phyloP scores from a whole-genome alignment of 1,140 invertebrate genomes.

The Druon quercuslanigerum region DNA sequence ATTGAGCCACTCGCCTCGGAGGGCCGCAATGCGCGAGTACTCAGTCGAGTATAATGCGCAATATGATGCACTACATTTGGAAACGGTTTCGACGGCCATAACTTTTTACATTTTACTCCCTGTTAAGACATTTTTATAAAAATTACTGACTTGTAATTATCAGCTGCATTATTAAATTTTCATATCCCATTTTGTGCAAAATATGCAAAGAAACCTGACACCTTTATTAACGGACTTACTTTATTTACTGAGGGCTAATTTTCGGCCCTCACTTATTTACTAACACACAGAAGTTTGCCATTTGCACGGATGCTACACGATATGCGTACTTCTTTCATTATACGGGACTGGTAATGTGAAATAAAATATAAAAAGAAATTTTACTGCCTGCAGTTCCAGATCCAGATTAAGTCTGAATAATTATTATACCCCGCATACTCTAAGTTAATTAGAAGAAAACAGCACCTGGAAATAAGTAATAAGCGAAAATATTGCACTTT shows the following conservation, averaged over 20 bases:
- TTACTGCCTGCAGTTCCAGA: neutral
- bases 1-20: too few species aligned
- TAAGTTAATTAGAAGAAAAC: neutral
- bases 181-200: neutral
- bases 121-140: too few species aligned
- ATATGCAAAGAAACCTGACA: neutral
- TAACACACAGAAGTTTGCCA: slow-evolving; percentile 14
- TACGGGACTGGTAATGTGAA: neutral
- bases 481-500: too few species aligned
- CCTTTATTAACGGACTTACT: neutral
- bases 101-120: too few species aligned
- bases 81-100: too few species aligned
- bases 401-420: neutral
- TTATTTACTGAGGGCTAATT: slow-evolving; percentile 18
- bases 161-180: too few species aligned
- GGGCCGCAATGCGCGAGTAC: too few species aligned
- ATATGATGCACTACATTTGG: too few species aligned
- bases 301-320: neutral
- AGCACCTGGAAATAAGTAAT: too few species aligned
- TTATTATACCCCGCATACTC: neutral
- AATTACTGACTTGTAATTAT: too few species aligned
- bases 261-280: neutral
- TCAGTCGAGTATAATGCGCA: too few species aligned
- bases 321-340: slow-evolving; percentile 1
- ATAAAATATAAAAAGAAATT: neutral